These are phyloP conservation scores for Drosophila melanosoma DNA, from an alignment of 2,888 invertebrate species.

Conservation along the genomic window DNA sequence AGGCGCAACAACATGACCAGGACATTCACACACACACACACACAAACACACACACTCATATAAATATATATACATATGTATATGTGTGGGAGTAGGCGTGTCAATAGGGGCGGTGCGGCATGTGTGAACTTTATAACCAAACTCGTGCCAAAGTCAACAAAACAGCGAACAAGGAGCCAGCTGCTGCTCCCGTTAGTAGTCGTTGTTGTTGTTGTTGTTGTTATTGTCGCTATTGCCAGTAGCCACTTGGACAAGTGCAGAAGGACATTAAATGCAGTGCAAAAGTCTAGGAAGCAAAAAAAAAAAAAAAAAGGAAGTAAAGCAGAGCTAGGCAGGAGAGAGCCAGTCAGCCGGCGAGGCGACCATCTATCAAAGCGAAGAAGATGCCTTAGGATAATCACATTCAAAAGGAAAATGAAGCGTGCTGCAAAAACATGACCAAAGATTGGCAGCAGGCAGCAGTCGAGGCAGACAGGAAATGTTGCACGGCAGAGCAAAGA, in stretches of 20 bases:
- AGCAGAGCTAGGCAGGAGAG: not conserved
- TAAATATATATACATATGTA: conserved; percentile 7
- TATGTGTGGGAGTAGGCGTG: conserved; percentile 12
- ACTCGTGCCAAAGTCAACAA: conserved; percentile 81
- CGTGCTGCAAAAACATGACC: conserved; percentile 73
- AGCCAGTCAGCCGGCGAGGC: conserved; percentile 22
- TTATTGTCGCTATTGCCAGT: conserved; percentile 14
- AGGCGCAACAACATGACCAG: conserved; percentile 75
- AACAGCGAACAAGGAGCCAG: conserved; percentile 66
- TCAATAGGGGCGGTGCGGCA: conserved; percentile 45
- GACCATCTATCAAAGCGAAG: conserved; percentile 73
- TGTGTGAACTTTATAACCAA: conserved; percentile 81
- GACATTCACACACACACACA: conserved; percentile 30
- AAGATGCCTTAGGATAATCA: conserved; percentile 75
- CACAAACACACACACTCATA: conserved; percentile 14
- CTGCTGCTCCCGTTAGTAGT: conserved; percentile 15
- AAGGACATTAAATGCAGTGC: conserved; percentile 76
- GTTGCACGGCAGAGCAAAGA: conserved; percentile 56
- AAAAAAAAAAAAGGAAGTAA: not conserved
- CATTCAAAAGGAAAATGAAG: conserved; percentile 79
- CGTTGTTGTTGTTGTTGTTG: conserved; percentile 8
- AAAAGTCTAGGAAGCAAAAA: conserved; percentile 38
- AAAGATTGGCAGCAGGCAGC: conserved; percentile 51
- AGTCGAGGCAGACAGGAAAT: conserved; percentile 62
- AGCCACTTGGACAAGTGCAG: conserved; percentile 62